Evolutionary conservation across 2,888 invertebrate species (phyloP).

Genomic region (Thumatha senex): DNA sequence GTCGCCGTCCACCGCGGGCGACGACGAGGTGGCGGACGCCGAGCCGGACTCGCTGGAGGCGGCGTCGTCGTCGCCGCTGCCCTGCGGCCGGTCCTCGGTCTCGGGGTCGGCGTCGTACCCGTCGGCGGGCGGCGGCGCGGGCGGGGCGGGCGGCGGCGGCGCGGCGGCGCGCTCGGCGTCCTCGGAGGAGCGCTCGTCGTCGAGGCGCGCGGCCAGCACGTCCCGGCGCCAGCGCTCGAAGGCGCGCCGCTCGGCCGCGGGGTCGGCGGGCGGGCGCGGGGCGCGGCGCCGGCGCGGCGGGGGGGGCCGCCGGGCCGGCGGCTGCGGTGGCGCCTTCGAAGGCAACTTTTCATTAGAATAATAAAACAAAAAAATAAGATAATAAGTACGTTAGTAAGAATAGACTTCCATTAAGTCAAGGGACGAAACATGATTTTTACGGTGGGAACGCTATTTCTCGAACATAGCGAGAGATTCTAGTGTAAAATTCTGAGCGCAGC

Average conservation of each 20-base stretch:
- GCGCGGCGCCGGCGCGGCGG: conserved; percentile 41
- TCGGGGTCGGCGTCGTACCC: conserved; percentile 34
- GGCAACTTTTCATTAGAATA: not conserved
- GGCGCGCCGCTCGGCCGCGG: conserved; percentile 60
- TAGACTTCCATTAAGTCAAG: too few species aligned
- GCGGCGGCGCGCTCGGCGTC: conserved; percentile 38
- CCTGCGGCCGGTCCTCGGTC: conserved; percentile 37
- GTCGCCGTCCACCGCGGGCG: conserved; percentile 37
- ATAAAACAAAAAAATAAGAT: not conserved
- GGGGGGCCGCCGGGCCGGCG: conserved; percentile 23
- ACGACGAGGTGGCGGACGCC: conserved; percentile 30
- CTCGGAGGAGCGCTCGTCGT: conserved; percentile 56
- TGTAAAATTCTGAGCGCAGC: too few species aligned
- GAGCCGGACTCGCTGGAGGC: conserved; percentile 44
- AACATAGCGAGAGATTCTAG: too few species aligned
- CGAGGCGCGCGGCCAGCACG: conserved; percentile 49
- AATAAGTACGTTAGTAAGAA: too few species aligned
- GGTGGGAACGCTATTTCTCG: too few species aligned
- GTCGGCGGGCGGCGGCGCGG: conserved; percentile 21
- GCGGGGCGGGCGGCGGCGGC: conserved; percentile 16
- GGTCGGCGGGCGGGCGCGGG: conserved; percentile 42
- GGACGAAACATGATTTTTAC: too few species aligned
- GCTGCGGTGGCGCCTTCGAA: conserved; percentile 13
- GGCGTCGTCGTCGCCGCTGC: conserved; percentile 43
- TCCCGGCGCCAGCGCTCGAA: conserved; percentile 69